Conservation (phyloP, 2,888 invertebrate species). For the Aromia moschata region DNA sequence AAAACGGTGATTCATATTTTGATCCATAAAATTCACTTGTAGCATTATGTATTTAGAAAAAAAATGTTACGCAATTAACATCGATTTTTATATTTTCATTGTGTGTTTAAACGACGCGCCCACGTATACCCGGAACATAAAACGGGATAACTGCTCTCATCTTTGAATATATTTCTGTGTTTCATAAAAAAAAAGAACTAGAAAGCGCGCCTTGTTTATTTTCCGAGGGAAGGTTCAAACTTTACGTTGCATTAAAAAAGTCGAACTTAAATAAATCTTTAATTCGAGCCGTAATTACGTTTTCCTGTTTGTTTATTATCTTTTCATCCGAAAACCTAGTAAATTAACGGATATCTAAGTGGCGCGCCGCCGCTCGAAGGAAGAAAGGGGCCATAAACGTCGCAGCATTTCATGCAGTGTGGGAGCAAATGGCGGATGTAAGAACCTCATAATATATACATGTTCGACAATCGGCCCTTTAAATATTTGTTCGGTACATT, state of each 20-base stretch:
- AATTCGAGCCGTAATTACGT: conserved; percentile 19
- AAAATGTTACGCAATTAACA: too few species aligned
- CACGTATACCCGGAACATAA: too few species aligned
- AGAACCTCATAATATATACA: conserved; percentile 49
- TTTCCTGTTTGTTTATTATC: conserved; percentile 26
- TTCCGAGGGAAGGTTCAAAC: conserved; percentile 3
- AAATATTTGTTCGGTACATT: conserved; percentile 57
- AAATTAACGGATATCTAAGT: conserved; percentile 22
- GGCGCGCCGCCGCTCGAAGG: conserved; percentile 15
- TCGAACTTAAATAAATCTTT: conserved; percentile 20
- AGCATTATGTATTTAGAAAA: too few species aligned
- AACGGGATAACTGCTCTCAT: too few species aligned
- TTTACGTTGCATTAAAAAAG: conserved; percentile 16
- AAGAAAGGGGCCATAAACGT: conserved; percentile 23
- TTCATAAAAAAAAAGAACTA: too few species aligned
- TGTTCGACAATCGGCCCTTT: conserved; percentile 49
- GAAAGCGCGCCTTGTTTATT: too few species aligned
- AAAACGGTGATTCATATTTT: too few species aligned
- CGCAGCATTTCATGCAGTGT: conserved; percentile 40
- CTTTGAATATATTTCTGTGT: too few species aligned
- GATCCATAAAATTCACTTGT: too few species aligned
- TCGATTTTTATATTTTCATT: too few species aligned
- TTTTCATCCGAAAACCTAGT: conserved; percentile 23
- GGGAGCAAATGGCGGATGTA: conserved; percentile 58
- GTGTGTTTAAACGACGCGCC: too few species aligned